Evolutionary conservation across 2,888 invertebrate species (phyloP), one percentile per base, ranked within the genome.

Genomic region (Stenchaetothrips biformis): DNA sequence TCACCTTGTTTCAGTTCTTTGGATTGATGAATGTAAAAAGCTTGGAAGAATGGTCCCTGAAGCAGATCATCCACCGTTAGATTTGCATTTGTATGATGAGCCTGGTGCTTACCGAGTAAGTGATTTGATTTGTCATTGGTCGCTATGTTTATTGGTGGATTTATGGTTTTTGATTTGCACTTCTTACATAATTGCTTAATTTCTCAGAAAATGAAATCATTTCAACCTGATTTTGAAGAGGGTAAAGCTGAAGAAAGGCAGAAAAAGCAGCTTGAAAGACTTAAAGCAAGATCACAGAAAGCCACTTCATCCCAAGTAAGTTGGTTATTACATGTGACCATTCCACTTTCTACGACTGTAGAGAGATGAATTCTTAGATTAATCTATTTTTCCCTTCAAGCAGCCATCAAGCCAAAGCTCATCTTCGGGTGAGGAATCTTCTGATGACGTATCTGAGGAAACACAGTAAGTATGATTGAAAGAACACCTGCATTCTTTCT

Each of bases 151-250:
- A n/a, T n/a, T n/a, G n/a, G n/a, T n/a, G n/a, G n/a, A 2, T 21
- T 9, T 25, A 21, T 11, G 0, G 7, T 25, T 21, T 6, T 25
- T 74, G 7, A 21, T 25, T 74, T 25, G 21, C 16, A 53, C 53
- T 7, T 37, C 53, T 59, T 13, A 18, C 13, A 59, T 6, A 9
- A 59, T 59, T 13, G 59, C 37, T 59, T 6, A 59, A 16, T 59
- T 59, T 74, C 25, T 25, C 21, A 74, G 67, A 74, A 74, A 25
- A 74, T 74, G 67, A 74, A 74, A 25, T 74, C 67, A 74, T 74
- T 74, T 1, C 67, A 74, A 7, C 67, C 67, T 11, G 67, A 74
- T 25, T 74, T 74, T 74, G 67, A 74, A 7, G 67, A 74, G 3
- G 67, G 67, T 11, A 74, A 74, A 21, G 25, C 21, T 74, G 67